A percentile compares a stretch with the other conserved stretches of the same genome.
phyloP scores from a whole-genome alignment of 2,888 invertebrate species.

The Diarsia brunnea region DNA sequence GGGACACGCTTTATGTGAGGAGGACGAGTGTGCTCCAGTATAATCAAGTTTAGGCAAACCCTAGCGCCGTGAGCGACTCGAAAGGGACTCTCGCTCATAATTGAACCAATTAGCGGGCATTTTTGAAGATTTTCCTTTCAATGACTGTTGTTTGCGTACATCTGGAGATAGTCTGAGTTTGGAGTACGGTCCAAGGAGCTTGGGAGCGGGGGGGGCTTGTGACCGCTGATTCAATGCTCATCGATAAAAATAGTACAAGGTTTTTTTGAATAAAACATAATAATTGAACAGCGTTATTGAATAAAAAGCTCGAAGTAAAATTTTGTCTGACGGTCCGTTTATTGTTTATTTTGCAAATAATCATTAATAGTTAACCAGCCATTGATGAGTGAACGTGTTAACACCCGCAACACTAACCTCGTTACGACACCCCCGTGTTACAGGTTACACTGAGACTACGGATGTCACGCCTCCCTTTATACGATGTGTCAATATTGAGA shows the following conservation, averaged over 20 bases:
- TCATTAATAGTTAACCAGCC: not conserved
- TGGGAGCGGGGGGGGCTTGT: not conserved
- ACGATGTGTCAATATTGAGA: not conserved
- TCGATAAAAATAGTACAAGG: not conserved
- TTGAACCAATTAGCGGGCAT: slow-evolving; percentile 56
- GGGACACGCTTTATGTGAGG: slow-evolving; percentile 55
- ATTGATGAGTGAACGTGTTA: slow-evolving; percentile 1
- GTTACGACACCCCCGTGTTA: slow-evolving; percentile 10
- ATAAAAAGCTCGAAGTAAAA: not conserved
- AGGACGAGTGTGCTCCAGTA: slow-evolving; percentile 59
- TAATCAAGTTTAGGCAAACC: slow-evolving; percentile 61
- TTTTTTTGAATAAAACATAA: too few species aligned
- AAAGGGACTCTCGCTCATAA: slow-evolving; percentile 42
- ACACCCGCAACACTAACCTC: slow-evolving; percentile 1
- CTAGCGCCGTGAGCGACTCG: slow-evolving; percentile 38
- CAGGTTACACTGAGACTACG: not conserved
- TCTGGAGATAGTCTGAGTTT: slow-evolving; percentile 1
- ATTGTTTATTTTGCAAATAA: not conserved
- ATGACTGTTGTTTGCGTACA: slow-evolving; percentile 14
- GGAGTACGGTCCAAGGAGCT: not conserved
- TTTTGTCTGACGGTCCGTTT: not conserved
- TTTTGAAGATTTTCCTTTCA: slow-evolving; percentile 39
- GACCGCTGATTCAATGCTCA: not conserved
- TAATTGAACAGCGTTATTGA: not conserved
- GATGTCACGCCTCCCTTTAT: not conserved